Percentiles rank a stretch among this genome's conserved stretches.
These are phyloP conservation scores for Rhopalosiphum maidis DNA, from an alignment of 1,140 invertebrate genomes.

Conservation along the genomic window DNA sequence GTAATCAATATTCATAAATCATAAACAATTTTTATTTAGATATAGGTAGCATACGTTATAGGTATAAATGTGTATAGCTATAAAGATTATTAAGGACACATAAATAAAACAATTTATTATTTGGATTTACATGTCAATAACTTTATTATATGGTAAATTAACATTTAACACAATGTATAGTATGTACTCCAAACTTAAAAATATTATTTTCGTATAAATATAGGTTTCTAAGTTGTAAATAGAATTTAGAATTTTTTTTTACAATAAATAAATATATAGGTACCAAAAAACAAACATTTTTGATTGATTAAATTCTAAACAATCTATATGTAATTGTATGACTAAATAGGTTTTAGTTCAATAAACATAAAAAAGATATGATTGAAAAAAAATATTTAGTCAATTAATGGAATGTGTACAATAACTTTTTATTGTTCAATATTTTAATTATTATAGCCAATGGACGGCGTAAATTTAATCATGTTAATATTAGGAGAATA, in stretches of 20 bases:
- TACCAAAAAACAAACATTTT: background rate
- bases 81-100: background rate
- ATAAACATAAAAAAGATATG: background rate
- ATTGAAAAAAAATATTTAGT: background rate
- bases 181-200: background rate
- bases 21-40: background rate
- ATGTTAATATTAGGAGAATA: background rate
- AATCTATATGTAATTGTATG: slow-evolving; percentile 2
- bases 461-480: slow-evolving; percentile 26
- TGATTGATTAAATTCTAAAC: background rate
- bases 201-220: background rate
- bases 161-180: background rate
- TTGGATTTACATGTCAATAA: too few relatives aligned
- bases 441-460: background rate
- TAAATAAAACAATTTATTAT: background rate
- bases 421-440: background rate
- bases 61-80: background rate
- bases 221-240: background rate
- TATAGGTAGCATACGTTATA: background rate
- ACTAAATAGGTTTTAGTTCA: background rate
- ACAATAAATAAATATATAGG: background rate
- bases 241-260: background rate
- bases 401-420: background rate
- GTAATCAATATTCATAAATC: background rate
- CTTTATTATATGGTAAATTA: background rate